These are phyloP conservation scores for Volucella zonaria DNA, from an alignment of 2,888 invertebrate genomes.

Conservation along the genomic window DNA sequence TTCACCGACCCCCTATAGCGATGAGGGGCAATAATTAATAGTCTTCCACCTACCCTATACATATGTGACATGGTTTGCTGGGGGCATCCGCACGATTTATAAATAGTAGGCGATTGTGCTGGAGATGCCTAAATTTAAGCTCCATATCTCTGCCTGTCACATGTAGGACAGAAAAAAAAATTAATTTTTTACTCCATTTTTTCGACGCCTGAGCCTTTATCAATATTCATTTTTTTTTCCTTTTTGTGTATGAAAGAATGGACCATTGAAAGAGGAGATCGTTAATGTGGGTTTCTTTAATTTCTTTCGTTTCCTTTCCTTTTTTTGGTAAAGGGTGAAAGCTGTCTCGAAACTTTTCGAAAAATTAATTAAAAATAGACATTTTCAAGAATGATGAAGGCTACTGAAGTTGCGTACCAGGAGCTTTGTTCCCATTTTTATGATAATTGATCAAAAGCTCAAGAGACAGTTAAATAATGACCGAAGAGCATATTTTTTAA, in stretches of 20 bases:
- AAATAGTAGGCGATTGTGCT: conserved; percentile 24
- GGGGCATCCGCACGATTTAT: conserved; percentile 15
- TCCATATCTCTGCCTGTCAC: conserved; percentile 16
- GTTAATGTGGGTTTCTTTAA: neutral
- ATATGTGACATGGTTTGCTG: neutral
- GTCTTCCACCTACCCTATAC: conserved; percentile 19
- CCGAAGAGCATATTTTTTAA: too few species aligned
- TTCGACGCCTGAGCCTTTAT: neutral
- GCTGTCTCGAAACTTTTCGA: neutral
- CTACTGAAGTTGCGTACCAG: neutral
- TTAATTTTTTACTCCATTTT: neutral
- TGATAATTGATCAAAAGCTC: conserved; percentile 19
- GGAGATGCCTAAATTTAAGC: conserved; percentile 32
- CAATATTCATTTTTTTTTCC: conserved; percentile 9
- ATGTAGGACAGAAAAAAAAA: neutral
- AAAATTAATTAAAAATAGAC: conserved; percentile 25
- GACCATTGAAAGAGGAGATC: neutral
- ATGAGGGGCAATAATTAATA: conserved; percentile 32
- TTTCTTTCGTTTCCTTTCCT: neutral
- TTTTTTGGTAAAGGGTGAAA: neutral
- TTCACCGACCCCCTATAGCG: neutral
- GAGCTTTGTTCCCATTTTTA: neutral
- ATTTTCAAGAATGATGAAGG: neutral
- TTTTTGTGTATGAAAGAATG: neutral
- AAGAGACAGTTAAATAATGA: neutral